Evolutionary conservation across 2,113 vertebrate genomes (phyloP), one percentile per base, ranked within the genome.

Genomic region (Rhagologus leucostigma): DNA sequence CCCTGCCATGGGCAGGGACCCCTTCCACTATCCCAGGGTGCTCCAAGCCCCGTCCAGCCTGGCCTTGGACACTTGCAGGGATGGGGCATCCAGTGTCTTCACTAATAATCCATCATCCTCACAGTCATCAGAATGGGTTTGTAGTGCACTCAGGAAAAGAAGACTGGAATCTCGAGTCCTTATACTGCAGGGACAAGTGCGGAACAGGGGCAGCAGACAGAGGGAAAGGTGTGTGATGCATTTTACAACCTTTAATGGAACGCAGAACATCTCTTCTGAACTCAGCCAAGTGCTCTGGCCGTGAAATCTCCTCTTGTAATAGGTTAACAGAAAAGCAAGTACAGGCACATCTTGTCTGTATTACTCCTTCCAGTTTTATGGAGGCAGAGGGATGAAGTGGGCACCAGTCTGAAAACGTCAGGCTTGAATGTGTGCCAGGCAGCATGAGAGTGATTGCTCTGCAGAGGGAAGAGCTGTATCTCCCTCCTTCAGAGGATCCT

Each of bases 321-420:
- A 68, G 49, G 14, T 59, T 77, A 84, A 67, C 52, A 88, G 82
- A 64, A 86, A 74, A 90, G 39, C 67, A 73, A 95, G 74, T n/a
- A 53, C 84, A 87, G 87, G 35, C 94, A 96, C 93, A 96, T 96
- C 95, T 97, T 97, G 95, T 93, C 89, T 91, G 55, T 69, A 55
- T 97, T 96, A 95, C 22, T 93, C 11, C 75, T 91, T 88, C 42
- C 53, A 76, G 78, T 95, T 96, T 96, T 95, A 96, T 96, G 65
- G 57, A 93, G 78, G 89, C 84, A 93, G 89, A 77, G 91, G 75
- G 93, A 96, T 94, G 78, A 90, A 90, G 84, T n/a, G 90, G 94
- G 95, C 87, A 97, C 87, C 70, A 69, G 87, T 77, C 73, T 89
- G 85, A 92, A 90, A 93, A 57, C 76, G 93, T 74, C 33, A 88